Base-by-base conservation (phyloP, 2,888 invertebrate genomes). In the Mystacides longicornis region DNA sequence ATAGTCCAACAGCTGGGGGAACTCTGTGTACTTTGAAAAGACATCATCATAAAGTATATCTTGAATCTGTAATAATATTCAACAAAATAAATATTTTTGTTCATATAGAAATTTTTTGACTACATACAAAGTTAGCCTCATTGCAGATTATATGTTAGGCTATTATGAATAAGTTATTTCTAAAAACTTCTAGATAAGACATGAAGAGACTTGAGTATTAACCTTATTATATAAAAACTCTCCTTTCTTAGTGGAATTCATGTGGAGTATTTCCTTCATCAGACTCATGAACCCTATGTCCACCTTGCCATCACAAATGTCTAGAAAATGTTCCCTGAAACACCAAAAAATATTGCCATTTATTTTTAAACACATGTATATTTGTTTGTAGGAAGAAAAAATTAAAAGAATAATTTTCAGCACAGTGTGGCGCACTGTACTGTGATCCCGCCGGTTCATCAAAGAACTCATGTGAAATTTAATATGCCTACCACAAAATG, bases 31-130 rank as follows among this genome's bases (percentile, higher is more conserved):
- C 22, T 81, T 76, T 60, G 80, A 79, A 49, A 93, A 80, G 1
- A 85, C 79, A 0, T 85, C 83, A 66, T 93, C 93, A 65, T 73
- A 79, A 19, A 83, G 73, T 63, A 90, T 83, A 64, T 92, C 87
- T 70, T 92, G 90, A 3, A 89, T 68, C 77, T 83, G 60, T 46
- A 20, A 20, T 37, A 37, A 37, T 27, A 27, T 27, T 7, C 11
- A 5, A 27, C 11, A 27, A 27, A 27, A 27, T 27, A 27, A 27
- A 11, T 5, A 27, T 27, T 27, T 27, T 27, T 27, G 27, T 27
- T 27, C 27, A 11, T 7, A 27, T 7, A 5, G 27, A 27, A 11
- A 27, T 27, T 27, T 27, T 27, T 27, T 7, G 7, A 27, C 5
- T 27, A 27, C 27, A 27, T 27, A 27, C 11, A 27, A 27, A 27